Evolutionary conservation across 2,113 vertebrate species (phyloP).

Genomic region (Elephantulus edwardii): DNA sequence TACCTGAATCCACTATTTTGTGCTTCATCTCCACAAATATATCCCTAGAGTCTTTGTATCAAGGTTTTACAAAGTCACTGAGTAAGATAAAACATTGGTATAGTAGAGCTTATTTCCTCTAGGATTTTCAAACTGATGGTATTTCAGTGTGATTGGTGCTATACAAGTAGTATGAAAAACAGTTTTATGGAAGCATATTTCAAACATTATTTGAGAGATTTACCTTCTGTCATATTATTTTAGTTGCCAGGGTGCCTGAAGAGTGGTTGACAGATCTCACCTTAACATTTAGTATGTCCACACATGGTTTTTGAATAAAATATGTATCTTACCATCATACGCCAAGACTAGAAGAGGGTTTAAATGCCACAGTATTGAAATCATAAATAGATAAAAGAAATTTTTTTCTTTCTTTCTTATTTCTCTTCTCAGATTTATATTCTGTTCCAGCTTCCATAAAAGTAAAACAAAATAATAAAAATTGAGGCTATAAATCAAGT

Average conservation of each 20-base stretch:
- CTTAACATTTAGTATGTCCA: not conserved
- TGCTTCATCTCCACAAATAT: not conserved
- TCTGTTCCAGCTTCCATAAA: slow-evolving; percentile 49
- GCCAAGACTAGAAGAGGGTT: slow-evolving; percentile 15
- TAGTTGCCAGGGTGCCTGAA: slow-evolving; percentile 20
- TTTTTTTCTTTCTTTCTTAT: slow-evolving; percentile 23
- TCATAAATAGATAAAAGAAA: slow-evolving; percentile 46
- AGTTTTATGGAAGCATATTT: slow-evolving; percentile 16
- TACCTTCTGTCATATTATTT: slow-evolving; percentile 53
- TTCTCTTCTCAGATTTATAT: slow-evolving; percentile 49
- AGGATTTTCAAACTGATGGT: not conserved
- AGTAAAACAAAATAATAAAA: not conserved
- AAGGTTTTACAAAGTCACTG: not conserved
- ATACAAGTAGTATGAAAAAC: not conserved
- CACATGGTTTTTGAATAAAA: slow-evolving; percentile 57
- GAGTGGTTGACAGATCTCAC: slow-evolving; percentile 23
- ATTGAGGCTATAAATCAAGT: slow-evolving; percentile 41
- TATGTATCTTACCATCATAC: slow-evolving; percentile 45
- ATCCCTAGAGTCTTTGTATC: not conserved
- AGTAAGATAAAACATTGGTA: not conserved
- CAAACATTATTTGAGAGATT: slow-evolving; percentile 51
- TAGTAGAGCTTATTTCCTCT: not conserved
- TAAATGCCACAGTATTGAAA: slow-evolving; percentile 54
- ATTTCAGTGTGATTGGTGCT: slow-evolving; percentile 35
- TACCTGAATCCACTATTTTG: too few relatives aligned